These are phyloP conservation scores for Hyphantria cunea DNA, from an alignment of 1,140 invertebrate species.

Conservation along the genomic window DNA sequence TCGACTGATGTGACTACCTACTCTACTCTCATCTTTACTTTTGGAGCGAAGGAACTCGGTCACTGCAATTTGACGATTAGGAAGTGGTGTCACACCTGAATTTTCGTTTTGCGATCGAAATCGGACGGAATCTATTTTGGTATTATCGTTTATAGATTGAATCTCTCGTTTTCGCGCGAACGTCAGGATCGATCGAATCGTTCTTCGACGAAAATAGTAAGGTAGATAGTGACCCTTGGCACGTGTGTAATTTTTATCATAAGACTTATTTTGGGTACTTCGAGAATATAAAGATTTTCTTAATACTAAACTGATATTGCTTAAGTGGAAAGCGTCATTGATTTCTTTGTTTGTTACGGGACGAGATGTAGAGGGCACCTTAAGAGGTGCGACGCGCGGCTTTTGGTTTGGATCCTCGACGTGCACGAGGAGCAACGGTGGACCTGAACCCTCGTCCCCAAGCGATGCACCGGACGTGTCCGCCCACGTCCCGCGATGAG, in stretches of 20 bases:
- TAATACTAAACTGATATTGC: conserved; percentile 39
- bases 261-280: background rate
- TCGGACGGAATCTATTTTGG: conserved; percentile 11
- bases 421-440: conserved; percentile 39
- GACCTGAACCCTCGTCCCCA: conserved; percentile 1
- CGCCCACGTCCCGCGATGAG: conserved; percentile 1
- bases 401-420: conserved; percentile 20
- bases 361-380: background rate
- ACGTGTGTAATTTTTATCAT: background rate
- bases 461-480: conserved; percentile 1
- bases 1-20: no score
- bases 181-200: background rate
- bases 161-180: background rate
- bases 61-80: background rate
- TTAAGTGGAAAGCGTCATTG: conserved; percentile 17
- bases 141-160: background rate
- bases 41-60: background rate
- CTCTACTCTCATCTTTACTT: no score
- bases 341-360: background rate
- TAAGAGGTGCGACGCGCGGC: conserved; percentile 1
- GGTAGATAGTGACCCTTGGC: background rate
- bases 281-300: conserved; percentile 23
- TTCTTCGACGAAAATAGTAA: background rate
- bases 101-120: background rate
- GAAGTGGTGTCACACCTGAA: no score